Percentiles rank a stretch among this genome's conserved stretches.
These are phyloP conservation scores for Fukomys damarensis DNA, from an alignment of 2,113 vertebrate species.

Conservation along the genomic window DNA sequence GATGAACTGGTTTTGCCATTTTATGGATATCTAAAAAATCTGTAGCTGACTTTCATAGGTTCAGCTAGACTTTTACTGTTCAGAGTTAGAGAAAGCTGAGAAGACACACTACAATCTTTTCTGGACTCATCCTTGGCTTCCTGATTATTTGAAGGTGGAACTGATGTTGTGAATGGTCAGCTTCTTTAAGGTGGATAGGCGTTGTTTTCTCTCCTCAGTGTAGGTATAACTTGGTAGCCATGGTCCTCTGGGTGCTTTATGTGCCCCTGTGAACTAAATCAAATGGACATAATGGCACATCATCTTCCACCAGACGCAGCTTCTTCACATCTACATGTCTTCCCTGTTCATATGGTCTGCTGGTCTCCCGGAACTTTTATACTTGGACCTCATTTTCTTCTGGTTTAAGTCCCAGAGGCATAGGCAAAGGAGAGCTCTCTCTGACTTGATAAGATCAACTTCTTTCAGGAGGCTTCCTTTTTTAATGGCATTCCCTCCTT, in stretches of 20 bases:
- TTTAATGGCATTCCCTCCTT: conserved; percentile 32
- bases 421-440: neutral
- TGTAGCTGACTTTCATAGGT: conserved; percentile 15
- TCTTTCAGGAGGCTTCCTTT: conserved; percentile 45
- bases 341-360: neutral
- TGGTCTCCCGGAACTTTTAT: neutral
- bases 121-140: conserved; percentile 38
- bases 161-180: neutral
- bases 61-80: conserved; percentile 50
- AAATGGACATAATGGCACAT: neutral
- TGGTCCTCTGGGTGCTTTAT: neutral
- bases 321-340: neutral
- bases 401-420: neutral
- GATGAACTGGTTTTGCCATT: conserved; percentile 24
- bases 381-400: neutral
- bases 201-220: conserved; percentile 14
- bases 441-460: neutral
- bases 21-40: conserved; percentile 14
- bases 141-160: conserved; percentile 1
- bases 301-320: neutral
- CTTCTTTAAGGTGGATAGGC: conserved; percentile 22
- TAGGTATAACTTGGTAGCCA: neutral
- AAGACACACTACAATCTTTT: conserved; percentile 9
- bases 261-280: neutral
- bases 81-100: conserved; percentile 54